Evolutionary conservation across 1,140 invertebrate species (phyloP), one percentile per base, ranked within the genome.

Genomic region (Drosophila ogumai): DNA sequence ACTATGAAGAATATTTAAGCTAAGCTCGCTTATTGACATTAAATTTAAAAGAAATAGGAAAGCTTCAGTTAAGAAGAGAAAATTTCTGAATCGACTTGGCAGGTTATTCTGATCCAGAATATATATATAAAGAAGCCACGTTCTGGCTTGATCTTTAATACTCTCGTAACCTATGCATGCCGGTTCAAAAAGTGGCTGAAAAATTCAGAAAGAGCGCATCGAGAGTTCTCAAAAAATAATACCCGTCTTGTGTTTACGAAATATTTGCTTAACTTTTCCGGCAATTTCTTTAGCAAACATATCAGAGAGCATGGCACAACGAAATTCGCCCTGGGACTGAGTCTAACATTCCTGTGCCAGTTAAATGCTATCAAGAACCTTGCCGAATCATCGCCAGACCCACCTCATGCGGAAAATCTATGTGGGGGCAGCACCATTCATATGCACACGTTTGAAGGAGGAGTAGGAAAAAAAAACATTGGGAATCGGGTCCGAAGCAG

Each of bases 401-500:
- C 17, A 31, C 36, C 36, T 54, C 31, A 34, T 43, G 66, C 28
- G 47, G n/a, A 66, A 67, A 43, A 54, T 38, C 52, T 54, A 19
- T n/a, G 19, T 38, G 34, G n/a, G 34, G 19, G 19, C 19, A 36
- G 13, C 4, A 8, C 73, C 54, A 75, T 43, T 46, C 60, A 28
- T 17, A 41, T 34, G 36, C 41, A 36, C 65, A 59, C 22, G 36
- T 6, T 40, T 66, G n/a, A 40, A 32, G 31, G 31, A 32, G 28
- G n/a, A 15, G 40, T 31, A 32, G 9, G 13, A 17, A 25, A 47
- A 41, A 40, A 43, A 50, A 50, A 69, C 68, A 69, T 69, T 69
- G 50, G 47, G 34, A 57, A 58, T 72, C 49, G 50, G 67, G 50
- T 22, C 32, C 52, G 41, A 57, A 36, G 52, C 68, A 19, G 49